phyloP scores from a whole-genome alignment of 2,888 invertebrate genomes.

The Sturmia bella region DNA sequence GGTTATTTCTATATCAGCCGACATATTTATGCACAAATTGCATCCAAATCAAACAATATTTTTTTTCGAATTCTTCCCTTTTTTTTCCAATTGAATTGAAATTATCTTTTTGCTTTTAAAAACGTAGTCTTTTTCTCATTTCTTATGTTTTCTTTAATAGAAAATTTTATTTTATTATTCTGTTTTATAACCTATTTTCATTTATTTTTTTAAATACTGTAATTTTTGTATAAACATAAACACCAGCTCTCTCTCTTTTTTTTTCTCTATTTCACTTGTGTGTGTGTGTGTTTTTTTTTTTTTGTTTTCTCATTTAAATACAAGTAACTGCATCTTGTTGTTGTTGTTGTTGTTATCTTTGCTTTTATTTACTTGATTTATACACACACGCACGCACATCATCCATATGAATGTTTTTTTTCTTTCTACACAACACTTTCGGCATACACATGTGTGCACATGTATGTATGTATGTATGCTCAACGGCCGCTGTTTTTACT shows the following conservation, averaged over 20 bases:
- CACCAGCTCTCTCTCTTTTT: constrained; percentile 30
- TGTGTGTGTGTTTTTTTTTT: constrained; percentile 31
- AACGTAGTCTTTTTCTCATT: not conserved
- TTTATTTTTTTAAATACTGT: constrained; percentile 4
- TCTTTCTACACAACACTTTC: constrained; percentile 10
- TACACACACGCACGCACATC: constrained; percentile 4
- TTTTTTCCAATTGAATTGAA: not conserved
- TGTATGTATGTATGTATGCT: too few relatives aligned
- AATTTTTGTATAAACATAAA: constrained; percentile 13
- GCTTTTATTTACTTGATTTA: constrained; percentile 23
- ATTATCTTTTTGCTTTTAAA: not conserved
- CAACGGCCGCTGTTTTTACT: constrained; percentile 5
- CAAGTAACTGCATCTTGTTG: constrained; percentile 64
- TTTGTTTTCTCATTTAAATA: constrained; percentile 50
- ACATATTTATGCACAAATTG: constrained; percentile 59
- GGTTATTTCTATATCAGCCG: constrained; percentile 76
- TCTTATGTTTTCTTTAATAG: not conserved
- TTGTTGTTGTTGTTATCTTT: constrained; percentile 27
- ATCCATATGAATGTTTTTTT: not conserved
- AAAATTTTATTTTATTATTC: not conserved
- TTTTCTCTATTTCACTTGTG: too few relatives aligned
- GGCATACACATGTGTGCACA: not conserved
- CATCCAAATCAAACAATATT: constrained; percentile 10
- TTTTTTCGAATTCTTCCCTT: constrained; percentile 10
- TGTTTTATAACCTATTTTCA: constrained; percentile 24